These are phyloP conservation scores for Siniperca undulata DNA, from an alignment of 2,797 vertebrate genomes.

Conservation along the genomic window DNA sequence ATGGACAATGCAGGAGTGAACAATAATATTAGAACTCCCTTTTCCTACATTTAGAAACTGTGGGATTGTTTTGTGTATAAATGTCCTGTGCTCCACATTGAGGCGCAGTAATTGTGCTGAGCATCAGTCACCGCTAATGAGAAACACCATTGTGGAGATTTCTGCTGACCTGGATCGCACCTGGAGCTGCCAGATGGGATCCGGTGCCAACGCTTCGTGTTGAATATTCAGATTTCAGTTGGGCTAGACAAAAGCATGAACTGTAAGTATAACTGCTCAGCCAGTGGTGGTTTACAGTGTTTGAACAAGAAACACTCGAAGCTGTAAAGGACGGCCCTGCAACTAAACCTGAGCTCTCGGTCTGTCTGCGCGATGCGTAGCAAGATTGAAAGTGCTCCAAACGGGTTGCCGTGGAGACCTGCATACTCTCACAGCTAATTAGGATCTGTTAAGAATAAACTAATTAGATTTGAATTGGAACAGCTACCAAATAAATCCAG, in stretches of 20 bases:
- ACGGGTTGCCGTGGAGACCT: neutral
- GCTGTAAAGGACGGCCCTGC: neutral
- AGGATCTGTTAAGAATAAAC: neutral
- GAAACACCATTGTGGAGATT: neutral
- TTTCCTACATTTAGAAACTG: neutral
- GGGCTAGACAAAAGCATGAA: neutral
- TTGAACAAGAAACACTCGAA: neutral
- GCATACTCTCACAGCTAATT: neutral
- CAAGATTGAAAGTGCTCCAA: neutral
- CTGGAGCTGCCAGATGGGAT: slow-evolving; percentile 12
- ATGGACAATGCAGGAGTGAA: neutral
- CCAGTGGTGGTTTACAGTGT: neutral
- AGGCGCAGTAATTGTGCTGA: neutral
- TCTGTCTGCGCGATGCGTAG: neutral
- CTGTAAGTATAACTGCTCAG: neutral
- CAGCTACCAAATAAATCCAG: neutral
- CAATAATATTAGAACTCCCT: neutral
- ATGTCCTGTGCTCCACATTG: neutral
- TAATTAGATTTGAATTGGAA: slow-evolving; percentile 10
- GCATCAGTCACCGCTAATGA: neutral
- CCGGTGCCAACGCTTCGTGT: neutral
- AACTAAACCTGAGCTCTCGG: too few species aligned
- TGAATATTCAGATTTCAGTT: neutral
- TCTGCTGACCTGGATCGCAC: neutral
- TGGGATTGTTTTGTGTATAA: neutral